These are phyloP conservation scores for Galaxias olidus DNA, from an alignment of 2,797 vertebrate species.

Conservation along the genomic window DNA sequence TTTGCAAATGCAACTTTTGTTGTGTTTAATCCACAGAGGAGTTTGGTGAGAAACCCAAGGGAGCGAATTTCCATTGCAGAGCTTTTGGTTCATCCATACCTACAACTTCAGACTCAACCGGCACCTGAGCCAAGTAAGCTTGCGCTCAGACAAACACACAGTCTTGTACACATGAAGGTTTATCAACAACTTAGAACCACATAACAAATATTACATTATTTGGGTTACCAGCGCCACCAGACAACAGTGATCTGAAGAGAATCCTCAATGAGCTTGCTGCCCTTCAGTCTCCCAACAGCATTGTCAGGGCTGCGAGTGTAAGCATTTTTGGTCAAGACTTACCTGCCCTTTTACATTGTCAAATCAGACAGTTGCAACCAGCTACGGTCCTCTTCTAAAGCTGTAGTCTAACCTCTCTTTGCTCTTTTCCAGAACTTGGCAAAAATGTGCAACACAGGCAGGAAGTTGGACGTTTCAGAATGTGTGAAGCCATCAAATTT, in stretches of 20 bases:
- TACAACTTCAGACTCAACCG: slow-evolving; percentile 82
- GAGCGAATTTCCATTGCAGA: slow-evolving; percentile 89
- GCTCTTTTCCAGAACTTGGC: slow-evolving; percentile 85
- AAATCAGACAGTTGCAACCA: too few species aligned
- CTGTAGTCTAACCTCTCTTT: slow-evolving; percentile 2
- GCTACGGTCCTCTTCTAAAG: not conserved
- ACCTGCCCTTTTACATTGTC: too few species aligned
- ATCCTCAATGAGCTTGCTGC: slow-evolving; percentile 90
- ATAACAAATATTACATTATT: too few species aligned
- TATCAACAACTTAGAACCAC: too few species aligned
- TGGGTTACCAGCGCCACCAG: slow-evolving; percentile 44
- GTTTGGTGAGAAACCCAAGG: slow-evolving; percentile 89
- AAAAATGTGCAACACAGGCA: slow-evolving; percentile 87
- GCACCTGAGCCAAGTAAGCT: slow-evolving; percentile 76
- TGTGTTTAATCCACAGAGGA: slow-evolving; percentile 68
- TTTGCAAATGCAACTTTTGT: not conserved
- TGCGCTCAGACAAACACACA: not conserved
- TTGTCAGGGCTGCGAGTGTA: slow-evolving; percentile 90
- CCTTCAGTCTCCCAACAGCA: slow-evolving; percentile 93
- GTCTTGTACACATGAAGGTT: not conserved
- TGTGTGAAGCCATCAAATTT: slow-evolving; percentile 78
- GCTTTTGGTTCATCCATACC: slow-evolving; percentile 87
- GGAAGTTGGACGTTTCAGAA: slow-evolving; percentile 84
- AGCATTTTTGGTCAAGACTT: slow-evolving; percentile 43
- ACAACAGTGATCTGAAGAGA: slow-evolving; percentile 80